Conservation (phyloP, 2,797 vertebrate species). For the Eulemur coronatus region DNA sequence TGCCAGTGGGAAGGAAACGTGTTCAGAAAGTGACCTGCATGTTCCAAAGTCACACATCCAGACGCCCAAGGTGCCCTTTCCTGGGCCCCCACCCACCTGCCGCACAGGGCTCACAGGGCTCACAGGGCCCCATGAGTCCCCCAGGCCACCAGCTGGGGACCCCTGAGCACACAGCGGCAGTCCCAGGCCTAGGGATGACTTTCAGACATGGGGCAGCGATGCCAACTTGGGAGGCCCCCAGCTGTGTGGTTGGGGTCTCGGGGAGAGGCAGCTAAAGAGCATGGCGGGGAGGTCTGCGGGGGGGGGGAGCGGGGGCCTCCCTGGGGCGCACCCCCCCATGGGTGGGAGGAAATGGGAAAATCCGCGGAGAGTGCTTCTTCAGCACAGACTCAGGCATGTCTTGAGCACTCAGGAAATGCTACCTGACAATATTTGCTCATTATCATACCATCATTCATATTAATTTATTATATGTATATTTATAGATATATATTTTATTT, state of each 20-base stretch:
- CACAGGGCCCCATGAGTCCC: neutral
- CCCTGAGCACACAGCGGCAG: too few species aligned
- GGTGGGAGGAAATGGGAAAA: neutral
- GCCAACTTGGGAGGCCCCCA: neutral
- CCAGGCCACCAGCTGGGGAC: neutral
- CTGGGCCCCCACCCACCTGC: too few species aligned
- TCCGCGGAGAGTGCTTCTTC: too few species aligned
- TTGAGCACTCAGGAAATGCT: fast-evolving
- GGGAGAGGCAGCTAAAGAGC: neutral
- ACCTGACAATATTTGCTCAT: neutral
- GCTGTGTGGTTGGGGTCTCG: neutral
- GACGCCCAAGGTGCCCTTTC: neutral
- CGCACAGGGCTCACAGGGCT: too few species aligned
- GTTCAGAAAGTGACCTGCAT: neutral
- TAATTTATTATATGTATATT: neutral
- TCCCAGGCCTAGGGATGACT: neutral
- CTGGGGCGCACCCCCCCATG: too few species aligned
- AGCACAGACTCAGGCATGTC: too few species aligned
- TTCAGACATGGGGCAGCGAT: neutral
- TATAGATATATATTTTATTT: neutral
- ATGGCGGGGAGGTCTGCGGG: too few species aligned
- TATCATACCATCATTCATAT: neutral
- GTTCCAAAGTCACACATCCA: neutral
- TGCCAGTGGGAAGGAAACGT: neutral
- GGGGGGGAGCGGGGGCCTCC: too few species aligned